Base-by-base conservation (phyloP, 2,113 vertebrate genomes). In the Oryctolagus cuniculus region DNA sequence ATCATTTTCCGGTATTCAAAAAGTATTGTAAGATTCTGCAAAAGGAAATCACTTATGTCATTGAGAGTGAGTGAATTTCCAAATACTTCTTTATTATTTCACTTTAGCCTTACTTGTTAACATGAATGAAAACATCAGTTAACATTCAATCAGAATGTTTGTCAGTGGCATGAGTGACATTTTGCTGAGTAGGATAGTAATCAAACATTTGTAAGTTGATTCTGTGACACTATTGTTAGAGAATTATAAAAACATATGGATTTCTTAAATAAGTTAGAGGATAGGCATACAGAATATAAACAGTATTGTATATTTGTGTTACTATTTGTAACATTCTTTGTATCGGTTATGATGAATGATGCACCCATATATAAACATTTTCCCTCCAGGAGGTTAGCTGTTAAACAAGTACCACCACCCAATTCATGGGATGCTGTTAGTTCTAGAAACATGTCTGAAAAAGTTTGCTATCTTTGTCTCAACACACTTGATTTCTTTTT, bases 121-220 rank as follows among this genome's bases (percentile, higher is more conserved):
- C 31, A 38, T 77, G 78, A 87, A 79, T 31, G 61, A 88, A 89
- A 89, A 75, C 92, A 82, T 27, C n/a, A 64, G 16, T 49, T n/a
- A 79, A 11, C 19, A 70, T 86, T 80, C 29, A 88, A 21, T 64
- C n/a, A 80, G 58, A 74, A 63, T 51, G 55, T 69, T 90, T 94
- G 36, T 84, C 49, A 91, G 8, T 91, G 63, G 16, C 7, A 25
- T 77, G 66, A 93, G n/a, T 81, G 74, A 24, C 16, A 73, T 94
- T 87, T 80, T 93, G 69, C 51, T 91, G 22, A 88, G 49, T 79
- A 51, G 94, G 74, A 72, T 80, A 89, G 36, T 67, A 63, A 83
- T 63, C 27, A 67, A n/a, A 36, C 24, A 64, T 51, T 72, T 74
- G 16, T 58, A 67, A 55, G 38, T 24, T 73, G 58, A 78, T 89